phyloP scores from a whole-genome alignment of 2,797 vertebrate genomes.

The Gephyroberyx darwinii region DNA sequence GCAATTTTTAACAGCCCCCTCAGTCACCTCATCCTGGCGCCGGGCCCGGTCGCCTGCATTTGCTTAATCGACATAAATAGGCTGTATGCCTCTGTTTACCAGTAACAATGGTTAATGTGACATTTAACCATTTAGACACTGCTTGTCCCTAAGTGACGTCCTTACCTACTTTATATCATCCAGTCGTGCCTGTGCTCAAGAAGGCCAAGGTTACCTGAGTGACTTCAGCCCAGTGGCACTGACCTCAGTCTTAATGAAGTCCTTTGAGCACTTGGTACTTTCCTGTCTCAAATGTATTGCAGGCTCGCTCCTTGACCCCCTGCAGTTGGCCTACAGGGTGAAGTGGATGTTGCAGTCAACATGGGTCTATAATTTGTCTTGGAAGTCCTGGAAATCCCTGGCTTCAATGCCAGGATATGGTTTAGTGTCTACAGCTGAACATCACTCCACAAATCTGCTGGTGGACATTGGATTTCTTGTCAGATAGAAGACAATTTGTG shows the following conservation, averaged over 20 bases:
- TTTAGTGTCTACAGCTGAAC: constrained; percentile 47
- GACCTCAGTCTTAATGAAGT: constrained; percentile 42
- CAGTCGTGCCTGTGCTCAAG: too few species aligned
- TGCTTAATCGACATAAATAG: not conserved
- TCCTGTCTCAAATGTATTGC: constrained; percentile 19
- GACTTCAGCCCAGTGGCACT: constrained; percentile 1
- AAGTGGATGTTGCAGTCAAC: constrained; percentile 42
- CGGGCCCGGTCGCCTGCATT: too few species aligned
- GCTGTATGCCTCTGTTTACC: too few species aligned
- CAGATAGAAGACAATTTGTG: not conserved
- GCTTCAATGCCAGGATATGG: constrained; percentile 30
- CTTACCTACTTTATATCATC: not conserved
- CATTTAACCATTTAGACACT: not conserved
- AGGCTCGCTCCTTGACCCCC: constrained; percentile 31
- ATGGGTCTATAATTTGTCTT: constrained; percentile 32
- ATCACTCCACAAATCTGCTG: constrained; percentile 64
- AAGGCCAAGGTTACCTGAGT: constrained; percentile 12
- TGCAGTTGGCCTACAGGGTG: constrained; percentile 22
- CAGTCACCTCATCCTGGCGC: too few species aligned
- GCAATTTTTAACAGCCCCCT: too few species aligned
- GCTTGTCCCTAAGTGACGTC: not conserved
- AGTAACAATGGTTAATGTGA: not conserved
- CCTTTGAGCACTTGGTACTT: constrained; percentile 25
- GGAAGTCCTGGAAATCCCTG: constrained; percentile 23
- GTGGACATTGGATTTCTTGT: constrained; percentile 46